Evolutionary conservation across 2,113 vertebrate species (phyloP), one percentile per base, ranked within the genome.

Genomic region (Rhinopomastus cyanomelas): DNA sequence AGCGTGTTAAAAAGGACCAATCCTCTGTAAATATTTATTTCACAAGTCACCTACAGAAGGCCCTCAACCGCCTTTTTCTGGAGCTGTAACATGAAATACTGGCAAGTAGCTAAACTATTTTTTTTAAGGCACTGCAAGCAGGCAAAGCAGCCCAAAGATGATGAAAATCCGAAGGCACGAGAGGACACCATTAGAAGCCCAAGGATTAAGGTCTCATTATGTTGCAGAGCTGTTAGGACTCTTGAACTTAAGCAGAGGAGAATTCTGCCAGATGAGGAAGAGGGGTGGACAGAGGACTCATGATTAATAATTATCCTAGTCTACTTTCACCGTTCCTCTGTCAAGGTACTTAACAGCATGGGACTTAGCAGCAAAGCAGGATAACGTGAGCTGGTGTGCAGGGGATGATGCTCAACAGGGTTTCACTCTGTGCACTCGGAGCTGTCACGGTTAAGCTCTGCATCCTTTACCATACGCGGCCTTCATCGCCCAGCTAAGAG

Each of bases 241-340:
- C 91, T 95, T 95, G 86, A 95, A 93, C 25, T 92, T 87, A 93
- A 88, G 79, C 75, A 88, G 73, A 49, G 68, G 60, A 88, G 95
- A 96, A 95, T 96, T 93, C 81, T 90, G 85, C 69, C 89, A 92
- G 81, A 94, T 65, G 79, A 94, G 73, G 69, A 94, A 92, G 78
- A 3, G 9, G 94, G 93, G 93, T 94, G 92, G 93, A 93, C 92
- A 95, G 90, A 95, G 81, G 49, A 95, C 34, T 88, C 72, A 15
- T 60, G 76, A 95, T 94, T 96, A 95, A 94, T 95, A 95, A 96
- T 94, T 95, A 93, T 80, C 76, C 79, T 95, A 90, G 96, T 94
- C 91, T 96, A 80, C 78, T 93, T 94, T 88, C 83, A 46, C 81
- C 51, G 46, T 80, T 85, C 55, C 60, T 8, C 2, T 23, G 17